Conservation (phyloP, 2,888 invertebrate species). For the Heliconius hortense region DNA sequence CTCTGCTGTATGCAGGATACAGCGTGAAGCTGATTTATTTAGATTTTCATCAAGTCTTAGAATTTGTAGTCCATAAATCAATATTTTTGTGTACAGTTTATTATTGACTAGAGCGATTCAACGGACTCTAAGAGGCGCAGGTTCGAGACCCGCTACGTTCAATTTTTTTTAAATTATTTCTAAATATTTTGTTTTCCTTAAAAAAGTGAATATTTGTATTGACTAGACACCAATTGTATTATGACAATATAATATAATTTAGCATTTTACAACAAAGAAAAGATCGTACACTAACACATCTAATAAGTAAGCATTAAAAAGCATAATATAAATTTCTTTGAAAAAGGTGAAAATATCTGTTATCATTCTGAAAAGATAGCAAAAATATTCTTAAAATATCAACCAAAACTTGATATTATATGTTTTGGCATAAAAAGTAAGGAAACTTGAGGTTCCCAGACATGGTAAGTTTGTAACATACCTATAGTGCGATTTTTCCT, state of each 20-base stretch:
- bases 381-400: neutral
- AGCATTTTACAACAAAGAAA: neutral
- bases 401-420: conserved; percentile 4
- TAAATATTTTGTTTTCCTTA: neutral
- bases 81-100: no score
- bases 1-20: no score
- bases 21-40: no score
- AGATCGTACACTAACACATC: neutral
- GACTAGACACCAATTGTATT: neutral
- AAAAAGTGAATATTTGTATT: neutral
- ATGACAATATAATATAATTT: neutral
- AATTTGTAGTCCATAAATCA: no score
- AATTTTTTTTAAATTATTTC: neutral
- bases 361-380: neutral
- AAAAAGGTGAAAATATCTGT: neutral
- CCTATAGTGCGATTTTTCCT: conserved; percentile 27
- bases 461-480: conserved; percentile 11
- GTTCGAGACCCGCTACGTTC: neutral
- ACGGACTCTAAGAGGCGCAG: no score
- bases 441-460: conserved; percentile 21
- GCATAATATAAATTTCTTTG: neutral
- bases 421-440: neutral
- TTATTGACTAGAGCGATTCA: no score
- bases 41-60: no score
- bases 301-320: neutral